Evolutionary conservation across 2,888 invertebrate genomes (phyloP).

Genomic region (Eudasyphora cyanicolor): DNA sequence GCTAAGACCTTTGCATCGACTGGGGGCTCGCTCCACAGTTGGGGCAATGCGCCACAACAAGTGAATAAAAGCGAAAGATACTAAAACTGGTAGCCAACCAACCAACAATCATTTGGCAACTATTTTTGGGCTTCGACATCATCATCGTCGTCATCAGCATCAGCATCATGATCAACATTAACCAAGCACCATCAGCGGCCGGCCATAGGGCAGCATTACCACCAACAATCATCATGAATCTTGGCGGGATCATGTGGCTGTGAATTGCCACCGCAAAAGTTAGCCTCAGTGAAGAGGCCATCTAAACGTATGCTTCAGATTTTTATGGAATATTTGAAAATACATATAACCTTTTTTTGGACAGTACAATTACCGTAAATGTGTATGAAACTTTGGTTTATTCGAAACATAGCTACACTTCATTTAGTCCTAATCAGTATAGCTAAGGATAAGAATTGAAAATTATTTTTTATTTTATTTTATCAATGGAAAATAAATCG

Average conservation of each 20-base stretch:
- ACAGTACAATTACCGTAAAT: neutral
- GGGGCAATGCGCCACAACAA: conserved; percentile 21
- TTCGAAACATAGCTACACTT: conserved; percentile 13
- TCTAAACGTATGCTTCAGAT: neutral
- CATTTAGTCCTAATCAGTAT: neutral
- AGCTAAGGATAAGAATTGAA: too few relatives aligned
- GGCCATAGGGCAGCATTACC: neutral
- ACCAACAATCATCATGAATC: too few relatives aligned
- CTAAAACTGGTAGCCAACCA: conserved; percentile 54
- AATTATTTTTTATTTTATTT: neutral
- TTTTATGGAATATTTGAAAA: conserved; percentile 1
- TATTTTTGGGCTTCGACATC: conserved; percentile 52
- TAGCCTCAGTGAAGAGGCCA: neutral
- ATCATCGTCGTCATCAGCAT: conserved; percentile 6
- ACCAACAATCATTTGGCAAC: conserved; percentile 48
- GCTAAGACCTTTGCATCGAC: conserved; percentile 8
- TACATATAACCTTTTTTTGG: neutral
- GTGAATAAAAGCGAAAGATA: conserved; percentile 43
- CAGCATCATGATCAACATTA: neutral
- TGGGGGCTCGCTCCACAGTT: neutral
- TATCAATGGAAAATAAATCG: too few relatives aligned
- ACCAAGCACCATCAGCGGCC: neutral
- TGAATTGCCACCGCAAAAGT: neutral
- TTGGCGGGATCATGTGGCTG: too few relatives aligned
- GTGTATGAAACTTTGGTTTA: conserved; percentile 3